phyloP scores from a whole-genome alignment of 2,888 invertebrate genomes.

The Dascillus cervinus region DNA sequence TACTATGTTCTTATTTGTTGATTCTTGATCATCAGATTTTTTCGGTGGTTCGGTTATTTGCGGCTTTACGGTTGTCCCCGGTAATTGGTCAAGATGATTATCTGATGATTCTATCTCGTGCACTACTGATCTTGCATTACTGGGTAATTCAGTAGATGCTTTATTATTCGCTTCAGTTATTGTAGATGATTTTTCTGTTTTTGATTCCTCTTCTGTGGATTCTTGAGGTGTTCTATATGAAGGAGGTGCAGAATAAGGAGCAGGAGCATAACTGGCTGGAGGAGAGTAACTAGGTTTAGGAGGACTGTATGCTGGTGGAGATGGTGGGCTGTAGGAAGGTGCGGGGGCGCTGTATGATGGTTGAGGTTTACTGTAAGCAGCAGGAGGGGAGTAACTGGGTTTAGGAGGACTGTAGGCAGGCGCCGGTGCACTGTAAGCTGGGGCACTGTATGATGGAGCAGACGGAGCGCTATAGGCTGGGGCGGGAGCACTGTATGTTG shows the following conservation, averaged over 20 bases:
- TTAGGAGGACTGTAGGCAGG: slow-evolving; percentile 15
- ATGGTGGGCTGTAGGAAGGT: slow-evolving; percentile 5
- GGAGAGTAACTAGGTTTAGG: slow-evolving; percentile 8
- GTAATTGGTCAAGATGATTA: no score
- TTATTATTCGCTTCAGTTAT: no score
- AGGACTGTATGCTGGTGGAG: slow-evolving; percentile 1
- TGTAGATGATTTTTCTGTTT: no score
- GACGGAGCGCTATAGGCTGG: slow-evolving; percentile 12
- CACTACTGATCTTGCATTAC: no score
- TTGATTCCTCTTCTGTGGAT: no score
- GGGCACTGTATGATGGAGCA: slow-evolving; percentile 4
- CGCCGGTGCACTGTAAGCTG: slow-evolving; percentile 16
- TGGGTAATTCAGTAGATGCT: slow-evolving; percentile 6
- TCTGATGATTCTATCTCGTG: no score
- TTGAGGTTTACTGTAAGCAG: no score
- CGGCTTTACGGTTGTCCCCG: no score
- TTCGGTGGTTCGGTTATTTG: no score
- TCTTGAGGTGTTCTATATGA: slow-evolving; percentile 12
- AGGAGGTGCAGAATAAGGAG: slow-evolving; percentile 10
- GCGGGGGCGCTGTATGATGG: slow-evolving; percentile 12
- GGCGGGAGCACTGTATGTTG: slow-evolving; percentile 17
- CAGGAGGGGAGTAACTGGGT: slow-evolving; percentile 7
- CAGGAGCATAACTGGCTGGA: slow-evolving; percentile 3
- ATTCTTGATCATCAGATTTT: no score
- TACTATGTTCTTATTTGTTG: no score